Conservation (phyloP, 1,140 invertebrate genomes). For the Holotrichia oblita region DNA sequence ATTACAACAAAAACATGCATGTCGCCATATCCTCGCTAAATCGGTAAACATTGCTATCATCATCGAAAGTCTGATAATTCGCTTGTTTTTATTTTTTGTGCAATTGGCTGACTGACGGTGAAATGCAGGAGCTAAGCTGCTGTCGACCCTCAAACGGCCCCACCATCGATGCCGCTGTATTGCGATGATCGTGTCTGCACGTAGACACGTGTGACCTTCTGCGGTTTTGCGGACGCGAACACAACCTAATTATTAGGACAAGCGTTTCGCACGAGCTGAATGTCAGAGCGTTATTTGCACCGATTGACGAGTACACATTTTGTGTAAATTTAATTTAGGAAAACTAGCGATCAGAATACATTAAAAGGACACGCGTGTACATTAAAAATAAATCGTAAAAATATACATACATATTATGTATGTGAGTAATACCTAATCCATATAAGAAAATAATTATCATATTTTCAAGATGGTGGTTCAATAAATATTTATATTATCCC, state of each 20-base stretch:
- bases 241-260: slow-evolving; percentile 13
- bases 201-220: slow-evolving; percentile 15
- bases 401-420: too few species aligned
- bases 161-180: not conserved
- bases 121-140: not conserved
- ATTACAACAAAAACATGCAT: not conserved
- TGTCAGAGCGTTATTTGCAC: not conserved
- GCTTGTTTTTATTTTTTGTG: not conserved
- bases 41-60: not conserved
- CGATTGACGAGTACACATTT: not conserved
- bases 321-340: not conserved
- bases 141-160: not conserved
- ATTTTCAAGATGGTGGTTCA: too few species aligned
- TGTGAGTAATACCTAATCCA: too few species aligned
- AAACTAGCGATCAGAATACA: not conserved
- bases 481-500: too few species aligned
- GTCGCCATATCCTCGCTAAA: not conserved
- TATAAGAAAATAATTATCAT: too few species aligned
- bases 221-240: not conserved
- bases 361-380: not conserved
- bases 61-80: not conserved
- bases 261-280: slow-evolving; percentile 19
- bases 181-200: slow-evolving; percentile 18
- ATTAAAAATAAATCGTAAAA: not conserved
- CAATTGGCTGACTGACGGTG: not conserved